Conservation (phyloP, 1,140 invertebrate genomes). For the Eufriesea mexicana region DNA sequence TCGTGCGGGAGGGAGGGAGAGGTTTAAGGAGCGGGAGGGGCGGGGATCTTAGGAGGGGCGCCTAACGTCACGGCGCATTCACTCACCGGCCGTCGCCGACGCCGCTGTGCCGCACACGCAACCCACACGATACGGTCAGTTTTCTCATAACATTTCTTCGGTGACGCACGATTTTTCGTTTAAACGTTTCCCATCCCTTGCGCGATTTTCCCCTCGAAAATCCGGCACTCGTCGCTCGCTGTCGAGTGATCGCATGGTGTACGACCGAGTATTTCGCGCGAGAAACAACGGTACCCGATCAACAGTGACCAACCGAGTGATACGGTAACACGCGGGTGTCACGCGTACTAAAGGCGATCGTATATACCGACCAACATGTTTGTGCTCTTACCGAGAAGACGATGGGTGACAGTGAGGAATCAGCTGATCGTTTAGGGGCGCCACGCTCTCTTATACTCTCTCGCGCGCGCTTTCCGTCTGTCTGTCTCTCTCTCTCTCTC, state of each 20-base stretch:
- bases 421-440: conserved; percentile 73
- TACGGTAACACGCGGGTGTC: not conserved
- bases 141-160: conserved; percentile 53
- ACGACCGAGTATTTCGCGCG: not conserved
- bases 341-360: not conserved
- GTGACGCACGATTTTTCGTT: conserved; percentile 13
- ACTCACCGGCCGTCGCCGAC: conserved; percentile 81
- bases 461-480: conserved; percentile 7
- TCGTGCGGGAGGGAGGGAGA: conserved; percentile 41
- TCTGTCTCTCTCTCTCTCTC: conserved; percentile 14
- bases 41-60: conserved; percentile 77
- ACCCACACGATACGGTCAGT: conserved; percentile 75
- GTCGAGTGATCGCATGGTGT: conserved; percentile 15
- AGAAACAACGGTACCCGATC: not conserved
- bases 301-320: conserved; percentile 20
- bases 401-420: conserved; percentile 67
- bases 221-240: not conserved
- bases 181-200: not conserved
- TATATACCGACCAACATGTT: conserved; percentile 12
- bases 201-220: not conserved
- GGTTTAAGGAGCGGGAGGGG: conserved; percentile 63
- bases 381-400: conserved; percentile 43
- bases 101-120: conserved; percentile 75
- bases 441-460: conserved; percentile 18
- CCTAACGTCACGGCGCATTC: conserved; percentile 78